Evolutionary conservation across 2,797 vertebrate genomes (phyloP).

Genomic region (Acanthopagrus latus): DNA sequence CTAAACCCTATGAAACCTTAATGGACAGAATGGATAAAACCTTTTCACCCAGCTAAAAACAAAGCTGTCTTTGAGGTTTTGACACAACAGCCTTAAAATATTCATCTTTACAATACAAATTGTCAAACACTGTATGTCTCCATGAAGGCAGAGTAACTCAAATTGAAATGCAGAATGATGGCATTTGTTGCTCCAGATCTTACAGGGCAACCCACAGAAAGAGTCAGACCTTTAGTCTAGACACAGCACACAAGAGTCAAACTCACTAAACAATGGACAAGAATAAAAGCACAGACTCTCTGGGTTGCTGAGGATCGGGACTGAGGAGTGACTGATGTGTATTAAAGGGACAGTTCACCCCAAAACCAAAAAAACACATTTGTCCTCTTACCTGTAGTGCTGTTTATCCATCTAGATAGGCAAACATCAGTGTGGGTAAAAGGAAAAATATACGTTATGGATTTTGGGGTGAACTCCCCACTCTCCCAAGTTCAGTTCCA

Average conservation of each 20-base stretch:
- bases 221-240: conserved; percentile 21
- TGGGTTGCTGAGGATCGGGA: conserved; percentile 24
- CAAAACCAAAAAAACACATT: no score
- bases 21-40: neutral
- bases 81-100: conserved; percentile 23
- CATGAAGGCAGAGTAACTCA: conserved; percentile 59
- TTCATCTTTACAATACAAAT: conserved; percentile 45
- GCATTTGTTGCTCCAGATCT: conserved; percentile 26
- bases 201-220: conserved; percentile 24
- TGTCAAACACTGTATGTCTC: conserved; percentile 35
- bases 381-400: no score
- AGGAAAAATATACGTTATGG: no score
- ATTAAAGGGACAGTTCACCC: no score
- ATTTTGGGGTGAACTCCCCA: no score
- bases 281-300: conserved; percentile 34
- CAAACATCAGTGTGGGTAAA: no score
- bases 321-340: neutral
- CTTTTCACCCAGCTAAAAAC: conserved; percentile 13
- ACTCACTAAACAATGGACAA: conserved; percentile 15
- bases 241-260: conserved; percentile 24
- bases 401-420: no score
- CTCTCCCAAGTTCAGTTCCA: conserved; percentile 75
- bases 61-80: conserved; percentile 20
- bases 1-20: conserved; percentile 8
- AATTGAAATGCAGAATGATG: conserved; percentile 28